Conservation (phyloP, 2,797 vertebrate species). For the Chromis chromis region DNA sequence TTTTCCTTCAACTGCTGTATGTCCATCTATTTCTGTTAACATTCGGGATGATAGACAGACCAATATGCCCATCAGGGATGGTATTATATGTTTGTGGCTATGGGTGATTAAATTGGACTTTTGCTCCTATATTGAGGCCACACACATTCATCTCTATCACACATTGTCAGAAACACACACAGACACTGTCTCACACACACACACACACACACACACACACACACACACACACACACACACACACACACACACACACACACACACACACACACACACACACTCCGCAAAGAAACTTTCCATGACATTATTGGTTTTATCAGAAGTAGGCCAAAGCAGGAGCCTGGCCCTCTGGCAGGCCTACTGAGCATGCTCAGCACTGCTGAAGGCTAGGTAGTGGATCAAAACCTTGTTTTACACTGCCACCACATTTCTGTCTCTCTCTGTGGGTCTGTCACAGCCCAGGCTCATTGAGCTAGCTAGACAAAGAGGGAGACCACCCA, state of each 20-base stretch:
- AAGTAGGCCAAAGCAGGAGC: conserved; percentile 88
- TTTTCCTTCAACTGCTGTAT: conserved; percentile 19
- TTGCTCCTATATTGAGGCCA: conserved; percentile 55
- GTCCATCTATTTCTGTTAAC: conserved; percentile 24
- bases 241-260: conserved; percentile 5
- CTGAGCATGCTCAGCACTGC: conserved; percentile 86
- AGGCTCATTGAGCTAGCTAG: conserved; percentile 4
- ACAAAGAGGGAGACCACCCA: conserved; percentile 4
- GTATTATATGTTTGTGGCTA: conserved; percentile 63
- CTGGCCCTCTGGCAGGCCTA: conserved; percentile 76
- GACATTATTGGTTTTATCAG: conserved; percentile 77
- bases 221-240: conserved; percentile 8
- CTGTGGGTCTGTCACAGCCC: conserved; percentile 33
- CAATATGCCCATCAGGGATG: conserved; percentile 52
- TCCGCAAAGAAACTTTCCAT: conserved; percentile 66
- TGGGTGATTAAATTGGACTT: conserved; percentile 73
- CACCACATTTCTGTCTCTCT: conserved; percentile 28
- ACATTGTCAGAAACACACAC: conserved; percentile 30
- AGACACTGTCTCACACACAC: neutral
- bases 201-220: conserved; percentile 7
- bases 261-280: conserved; percentile 8
- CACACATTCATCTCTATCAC: conserved; percentile 38
- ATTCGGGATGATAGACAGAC: conserved; percentile 56
- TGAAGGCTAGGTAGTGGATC: conserved; percentile 63
- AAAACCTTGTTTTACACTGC: conserved; percentile 53